Conservation (phyloP, 2,888 invertebrate genomes). For the Oasisia sp. region DNA sequence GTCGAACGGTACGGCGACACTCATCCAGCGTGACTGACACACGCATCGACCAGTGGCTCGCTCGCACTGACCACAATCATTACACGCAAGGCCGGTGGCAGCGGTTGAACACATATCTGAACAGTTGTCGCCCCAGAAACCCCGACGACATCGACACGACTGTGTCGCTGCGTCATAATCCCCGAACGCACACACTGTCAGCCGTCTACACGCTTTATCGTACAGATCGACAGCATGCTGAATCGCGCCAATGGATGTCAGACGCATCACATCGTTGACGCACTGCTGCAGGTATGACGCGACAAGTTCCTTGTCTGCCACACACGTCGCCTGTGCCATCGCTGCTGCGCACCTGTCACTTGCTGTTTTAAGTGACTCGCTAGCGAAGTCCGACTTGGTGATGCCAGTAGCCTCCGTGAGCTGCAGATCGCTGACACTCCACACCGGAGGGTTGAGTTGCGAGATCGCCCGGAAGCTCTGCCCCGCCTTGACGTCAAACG, state of each 20-base stretch:
- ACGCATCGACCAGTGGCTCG: slow-evolving; percentile 12
- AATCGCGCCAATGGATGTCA: background rate
- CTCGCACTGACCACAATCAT: slow-evolving; percentile 3
- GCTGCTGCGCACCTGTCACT: background rate
- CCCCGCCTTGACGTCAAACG: background rate
- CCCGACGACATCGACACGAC: background rate
- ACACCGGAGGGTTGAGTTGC: background rate
- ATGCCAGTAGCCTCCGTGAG: background rate
- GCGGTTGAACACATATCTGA: background rate
- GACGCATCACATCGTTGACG: background rate
- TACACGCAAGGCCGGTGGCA: background rate
- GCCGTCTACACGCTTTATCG: background rate
- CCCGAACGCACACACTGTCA: background rate
- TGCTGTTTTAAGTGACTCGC: background rate
- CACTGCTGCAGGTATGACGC: background rate
- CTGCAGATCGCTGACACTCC: slow-evolving; percentile 13
- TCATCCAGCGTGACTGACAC: slow-evolving; percentile 6
- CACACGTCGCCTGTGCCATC: background rate
- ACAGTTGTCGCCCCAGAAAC: background rate
- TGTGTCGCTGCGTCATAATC: background rate
- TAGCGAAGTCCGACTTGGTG: background rate
- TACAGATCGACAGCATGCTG: background rate
- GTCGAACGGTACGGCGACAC: background rate
- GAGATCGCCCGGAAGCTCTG: background rate
- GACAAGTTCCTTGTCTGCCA: background rate